Conservation (phyloP, 2,113 vertebrate species). For the Nycticorax nycticorax region DNA sequence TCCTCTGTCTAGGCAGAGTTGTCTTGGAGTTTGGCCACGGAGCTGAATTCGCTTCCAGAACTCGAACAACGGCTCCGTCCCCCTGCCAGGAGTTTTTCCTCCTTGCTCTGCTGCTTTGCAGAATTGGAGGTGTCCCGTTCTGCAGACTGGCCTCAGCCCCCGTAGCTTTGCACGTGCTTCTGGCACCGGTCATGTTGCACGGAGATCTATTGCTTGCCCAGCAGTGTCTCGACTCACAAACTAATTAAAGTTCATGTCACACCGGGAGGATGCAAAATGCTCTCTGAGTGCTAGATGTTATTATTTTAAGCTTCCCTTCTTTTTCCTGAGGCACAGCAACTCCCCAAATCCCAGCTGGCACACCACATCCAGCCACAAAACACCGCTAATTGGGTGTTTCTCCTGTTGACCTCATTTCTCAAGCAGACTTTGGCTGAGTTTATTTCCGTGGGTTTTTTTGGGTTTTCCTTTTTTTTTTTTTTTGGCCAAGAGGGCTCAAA, state of each 20-base stretch:
- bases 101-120: not conserved
- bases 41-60: constrained; percentile 7
- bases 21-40: not conserved
- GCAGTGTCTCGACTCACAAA: not conserved
- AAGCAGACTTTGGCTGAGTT: not conserved
- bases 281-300: constrained; percentile 26
- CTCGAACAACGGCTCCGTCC: not conserved
- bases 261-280: constrained; percentile 37
- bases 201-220: not conserved
- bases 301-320: constrained; percentile 55
- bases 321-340: constrained; percentile 41
- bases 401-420: constrained; percentile 64
- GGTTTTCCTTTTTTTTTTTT: not conserved
- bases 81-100: not conserved
- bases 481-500: not conserved
- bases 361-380: constrained; percentile 58
- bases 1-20: not conserved
- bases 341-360: constrained; percentile 56
- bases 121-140: not conserved
- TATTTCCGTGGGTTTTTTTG: not conserved
- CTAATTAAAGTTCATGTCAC: constrained; percentile 53
- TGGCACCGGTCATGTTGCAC: not conserved
- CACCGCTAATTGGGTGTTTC: constrained; percentile 51
- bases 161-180: rapidly evolving
- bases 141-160: not conserved